Evolutionary conservation across 64 coral and sea anemone species (phyloP).

Genomic region (Actinia tenebrosa): DNA sequence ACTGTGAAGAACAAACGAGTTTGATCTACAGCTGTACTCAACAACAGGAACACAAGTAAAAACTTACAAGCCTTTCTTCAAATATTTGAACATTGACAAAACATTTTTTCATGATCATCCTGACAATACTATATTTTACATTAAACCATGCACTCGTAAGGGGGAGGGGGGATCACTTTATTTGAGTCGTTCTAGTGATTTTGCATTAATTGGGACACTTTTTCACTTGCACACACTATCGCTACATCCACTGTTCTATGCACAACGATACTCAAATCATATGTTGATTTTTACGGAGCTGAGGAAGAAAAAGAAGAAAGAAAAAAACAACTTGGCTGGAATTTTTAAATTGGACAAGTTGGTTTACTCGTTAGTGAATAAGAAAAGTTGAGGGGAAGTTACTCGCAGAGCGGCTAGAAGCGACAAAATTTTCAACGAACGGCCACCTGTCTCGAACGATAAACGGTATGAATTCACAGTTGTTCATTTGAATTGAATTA

Average conservation of each 20-base stretch:
- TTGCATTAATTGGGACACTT: no score
- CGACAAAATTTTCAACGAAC: neutral
- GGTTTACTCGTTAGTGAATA: neutral
- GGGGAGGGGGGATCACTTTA: no score
- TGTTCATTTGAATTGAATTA: slow-evolving; percentile 17
- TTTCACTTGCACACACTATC: no score
- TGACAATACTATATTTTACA: neutral
- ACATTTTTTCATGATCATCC: no score
- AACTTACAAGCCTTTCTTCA: neutral
- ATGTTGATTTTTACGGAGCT: no score
- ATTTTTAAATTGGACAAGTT: no score
- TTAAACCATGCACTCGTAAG: neutral
- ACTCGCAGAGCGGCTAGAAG: neutral
- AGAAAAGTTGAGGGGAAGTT: neutral
- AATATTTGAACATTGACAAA: neutral
- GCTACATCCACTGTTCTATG: no score
- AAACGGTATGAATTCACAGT: neutral
- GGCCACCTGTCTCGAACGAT: neutral
- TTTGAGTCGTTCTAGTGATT: no score
- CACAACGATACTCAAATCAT: no score
- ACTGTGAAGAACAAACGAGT: neutral
- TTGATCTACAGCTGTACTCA: slow-evolving; percentile 2
- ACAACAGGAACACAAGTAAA: neutral
- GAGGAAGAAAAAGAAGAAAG: no score
- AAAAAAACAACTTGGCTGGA: no score